Evolutionary conservation across 2,113 vertebrate species (phyloP).

Genomic region (Gallinago paraguaiae): DNA sequence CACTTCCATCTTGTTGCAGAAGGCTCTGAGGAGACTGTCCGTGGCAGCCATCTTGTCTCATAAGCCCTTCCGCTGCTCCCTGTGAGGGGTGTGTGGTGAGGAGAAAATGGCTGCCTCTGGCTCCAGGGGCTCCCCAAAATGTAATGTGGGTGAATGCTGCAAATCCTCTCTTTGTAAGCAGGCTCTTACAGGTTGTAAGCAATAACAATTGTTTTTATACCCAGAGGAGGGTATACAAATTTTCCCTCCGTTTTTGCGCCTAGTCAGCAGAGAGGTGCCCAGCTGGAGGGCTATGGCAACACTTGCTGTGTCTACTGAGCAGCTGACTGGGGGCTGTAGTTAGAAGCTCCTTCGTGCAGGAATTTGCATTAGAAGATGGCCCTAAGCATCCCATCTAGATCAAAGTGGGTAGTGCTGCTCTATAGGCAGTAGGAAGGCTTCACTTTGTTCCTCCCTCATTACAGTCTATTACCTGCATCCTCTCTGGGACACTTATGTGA

Average conservation of each 20-base stretch:
- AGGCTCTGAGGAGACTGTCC: neutral
- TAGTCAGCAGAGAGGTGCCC: neutral
- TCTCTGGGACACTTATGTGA: neutral
- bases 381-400: neutral
- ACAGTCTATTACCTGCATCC: neutral
- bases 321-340: neutral
- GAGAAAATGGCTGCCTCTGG: neutral
- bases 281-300: neutral
- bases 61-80: too few relatives aligned
- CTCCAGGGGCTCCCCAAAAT: neutral
- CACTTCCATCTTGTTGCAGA: neutral
- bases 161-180: neutral
- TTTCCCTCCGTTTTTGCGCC: neutral
- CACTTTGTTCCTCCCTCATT: neutral
- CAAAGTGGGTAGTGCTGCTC: neutral
- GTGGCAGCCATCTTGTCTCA: neutral
- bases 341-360: neutral
- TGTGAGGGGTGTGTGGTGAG: too few relatives aligned
- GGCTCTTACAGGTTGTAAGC: neutral
- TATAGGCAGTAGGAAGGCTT: neutral
- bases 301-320: neutral
- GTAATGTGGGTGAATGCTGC: neutral
- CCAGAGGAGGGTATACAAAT: fast-evolving
- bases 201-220: neutral
- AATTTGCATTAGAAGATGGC: neutral